Evolutionary conservation across 2,797 vertebrate genomes (phyloP).

Genomic region (Coracias cyanogaster): DNA sequence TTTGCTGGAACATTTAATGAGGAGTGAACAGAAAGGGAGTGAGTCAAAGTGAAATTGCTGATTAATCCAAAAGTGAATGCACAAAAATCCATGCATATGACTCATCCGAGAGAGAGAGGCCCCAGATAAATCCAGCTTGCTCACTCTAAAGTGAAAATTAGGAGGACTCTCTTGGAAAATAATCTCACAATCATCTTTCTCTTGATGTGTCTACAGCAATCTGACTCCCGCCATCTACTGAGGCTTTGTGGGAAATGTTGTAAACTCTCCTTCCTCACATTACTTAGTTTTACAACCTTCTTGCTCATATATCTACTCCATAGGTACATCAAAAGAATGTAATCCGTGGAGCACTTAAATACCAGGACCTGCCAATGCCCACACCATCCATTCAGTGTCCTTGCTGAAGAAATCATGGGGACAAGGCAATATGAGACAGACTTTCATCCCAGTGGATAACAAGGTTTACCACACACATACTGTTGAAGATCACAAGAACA

Average conservation of each 20-base stretch:
- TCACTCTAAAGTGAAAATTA: not conserved
- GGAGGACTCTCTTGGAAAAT: not conserved
- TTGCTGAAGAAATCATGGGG: not conserved
- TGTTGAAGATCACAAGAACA: not conserved
- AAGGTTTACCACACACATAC: not conserved
- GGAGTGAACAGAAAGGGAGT: not conserved
- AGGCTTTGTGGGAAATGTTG: not conserved
- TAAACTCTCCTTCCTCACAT: not conserved
- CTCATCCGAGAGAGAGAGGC: not conserved
- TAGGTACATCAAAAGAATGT: not conserved
- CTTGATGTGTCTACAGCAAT: not conserved
- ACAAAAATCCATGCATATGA: constrained; percentile 10
- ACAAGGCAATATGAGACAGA: not conserved
- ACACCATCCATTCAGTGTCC: not conserved
- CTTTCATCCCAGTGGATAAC: not conserved
- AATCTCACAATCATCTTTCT: not conserved
- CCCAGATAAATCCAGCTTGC: not conserved
- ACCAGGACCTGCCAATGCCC: not conserved
- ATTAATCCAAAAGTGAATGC: constrained; percentile 8
- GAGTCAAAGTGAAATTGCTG: constrained; percentile 43
- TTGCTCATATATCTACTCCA: not conserved
- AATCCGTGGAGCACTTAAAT: not conserved
- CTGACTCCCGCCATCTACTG: not conserved
- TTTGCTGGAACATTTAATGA: not conserved
- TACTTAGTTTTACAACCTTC: not conserved